phyloP scores from a whole-genome alignment of 2,113 vertebrate species.

The Phalacrocorax brasilianus region DNA sequence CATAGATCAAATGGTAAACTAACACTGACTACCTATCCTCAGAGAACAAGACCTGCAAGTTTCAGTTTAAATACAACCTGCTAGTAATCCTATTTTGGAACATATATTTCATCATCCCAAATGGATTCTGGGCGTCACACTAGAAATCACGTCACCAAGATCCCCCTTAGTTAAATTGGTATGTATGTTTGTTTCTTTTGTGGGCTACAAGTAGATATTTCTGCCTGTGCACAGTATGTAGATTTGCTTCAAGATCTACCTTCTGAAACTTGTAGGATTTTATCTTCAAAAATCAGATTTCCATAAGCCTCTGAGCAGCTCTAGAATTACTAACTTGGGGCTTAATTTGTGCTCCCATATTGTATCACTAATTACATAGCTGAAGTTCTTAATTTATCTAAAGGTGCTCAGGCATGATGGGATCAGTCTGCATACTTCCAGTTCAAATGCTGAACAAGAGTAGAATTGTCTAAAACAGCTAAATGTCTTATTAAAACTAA shows the following conservation, averaged over 20 bases:
- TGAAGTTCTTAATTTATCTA: not conserved
- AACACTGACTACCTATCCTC: not conserved
- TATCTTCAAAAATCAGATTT: not conserved
- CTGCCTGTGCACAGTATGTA: not conserved
- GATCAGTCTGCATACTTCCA: not conserved
- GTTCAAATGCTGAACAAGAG: not conserved
- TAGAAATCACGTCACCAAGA: not conserved
- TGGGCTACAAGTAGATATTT: not conserved
- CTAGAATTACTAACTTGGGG: not conserved
- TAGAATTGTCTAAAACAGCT: not conserved
- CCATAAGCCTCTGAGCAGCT: not conserved
- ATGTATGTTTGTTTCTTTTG: not conserved
- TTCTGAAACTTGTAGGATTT: not conserved
- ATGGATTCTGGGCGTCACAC: not conserved
- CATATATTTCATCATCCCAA: not conserved
- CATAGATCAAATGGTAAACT: not conserved
- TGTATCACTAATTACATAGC: not conserved
- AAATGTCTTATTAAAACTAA: not conserved
- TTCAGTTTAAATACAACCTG: not conserved
- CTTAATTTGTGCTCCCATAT: not conserved
- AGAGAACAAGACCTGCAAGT: not conserved
- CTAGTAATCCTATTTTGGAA: not conserved
- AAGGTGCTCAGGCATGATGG: not conserved
- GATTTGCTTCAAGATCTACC: not conserved
- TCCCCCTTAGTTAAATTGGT: not conserved